Base-by-base conservation (phyloP, 2,113 vertebrate species). In the Oxyura jamaicensis region DNA sequence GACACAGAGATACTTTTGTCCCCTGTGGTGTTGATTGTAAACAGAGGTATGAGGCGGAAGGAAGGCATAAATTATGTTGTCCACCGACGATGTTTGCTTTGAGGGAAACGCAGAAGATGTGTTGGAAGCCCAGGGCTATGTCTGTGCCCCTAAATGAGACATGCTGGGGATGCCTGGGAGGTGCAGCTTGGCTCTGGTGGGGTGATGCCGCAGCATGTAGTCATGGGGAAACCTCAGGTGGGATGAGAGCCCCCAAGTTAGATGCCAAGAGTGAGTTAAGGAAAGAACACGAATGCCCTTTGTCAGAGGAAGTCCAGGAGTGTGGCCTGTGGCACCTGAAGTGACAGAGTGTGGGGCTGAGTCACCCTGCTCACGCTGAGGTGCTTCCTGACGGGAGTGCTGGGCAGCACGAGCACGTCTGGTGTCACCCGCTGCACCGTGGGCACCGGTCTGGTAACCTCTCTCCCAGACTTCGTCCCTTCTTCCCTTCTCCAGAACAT, bases 151-250 rank as follows among this genome's bases (percentile, higher is more conserved):
- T 42, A 60, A 55, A 26, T 28, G 39, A 63, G 16, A 28, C 11
- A 10, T 13, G 52, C 13, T 21, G 29, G 56, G 56, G 56, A 33
- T 48, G 71, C 52, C 25, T 5, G 2, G 35, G 33, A 2, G 13
- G 5, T 10, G 28, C 35, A 31, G 13, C 35, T 22, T 56, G 26
- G 35, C 16, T 29, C 16, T 1, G 2, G 14, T 0, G 2, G 17
- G 36, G 13, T 12, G 42, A 46, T 15, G 50, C n/a, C 41, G 21
- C 2, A 0, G 29, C 1, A 0, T 10, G 29, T 14, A 33, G 17
- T 17, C 3, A 5, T 4, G 7, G 9, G 14, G 21, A n/a, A 21
- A 53, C 41, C n/a, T 41, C 26, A 33, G 50, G 15, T 6, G 6
- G 5, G 16, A 28, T 36, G 33, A 68, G 10, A 90, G n/a, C n/a